Base-by-base conservation (phyloP, 2,113 vertebrate species). In the Halcyon malimbica region DNA sequence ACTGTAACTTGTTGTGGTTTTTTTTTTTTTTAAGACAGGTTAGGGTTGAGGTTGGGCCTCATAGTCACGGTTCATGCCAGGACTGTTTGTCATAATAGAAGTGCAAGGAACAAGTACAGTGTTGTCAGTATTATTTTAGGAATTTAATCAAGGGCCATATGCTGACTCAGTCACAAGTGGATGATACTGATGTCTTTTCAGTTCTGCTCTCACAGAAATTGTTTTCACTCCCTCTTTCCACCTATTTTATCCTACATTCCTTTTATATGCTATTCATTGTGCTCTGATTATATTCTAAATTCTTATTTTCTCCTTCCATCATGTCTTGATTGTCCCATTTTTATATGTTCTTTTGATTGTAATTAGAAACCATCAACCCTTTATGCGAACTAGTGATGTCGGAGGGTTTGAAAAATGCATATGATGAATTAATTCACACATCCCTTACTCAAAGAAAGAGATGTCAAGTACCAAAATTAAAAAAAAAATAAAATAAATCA, bases 61-160 rank as follows among this genome's bases (percentile, higher is more conserved):
- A 29, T 19, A 87, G 69, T 89, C 68, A 65, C 0, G 14, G 77
- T 71, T 95, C 89, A 87, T 94, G 74, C 83, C 94, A 54, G 93
- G 81, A 95, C 65, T 90, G 24, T 87, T 92, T 93, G 65, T 93
- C 87, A 93, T 82, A 87, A 54, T 33, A 71, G 25, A 65, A 71
- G 18, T 76, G 59, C 57, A 63, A 84, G 70, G 56, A 96, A 85
- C 77, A 89, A 73, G 89, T 84, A 87, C 62, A 39, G 31, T 65
- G 78, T 60, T 94, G 94, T 89, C 70, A 79, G 77, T 76, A 63
- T 89, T 93, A 92, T 91, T 94, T 96, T 78, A 92, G 77, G 92
- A 96, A 96, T 94, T 92, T 95, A 93, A 93, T 95, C 77, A 84
- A 79, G 57, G 70, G 19, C 65, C 73, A 35, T 94, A 82, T 87